phyloP scores from a whole-genome alignment of 2,113 vertebrate species.

The Prunella himalayana region DNA sequence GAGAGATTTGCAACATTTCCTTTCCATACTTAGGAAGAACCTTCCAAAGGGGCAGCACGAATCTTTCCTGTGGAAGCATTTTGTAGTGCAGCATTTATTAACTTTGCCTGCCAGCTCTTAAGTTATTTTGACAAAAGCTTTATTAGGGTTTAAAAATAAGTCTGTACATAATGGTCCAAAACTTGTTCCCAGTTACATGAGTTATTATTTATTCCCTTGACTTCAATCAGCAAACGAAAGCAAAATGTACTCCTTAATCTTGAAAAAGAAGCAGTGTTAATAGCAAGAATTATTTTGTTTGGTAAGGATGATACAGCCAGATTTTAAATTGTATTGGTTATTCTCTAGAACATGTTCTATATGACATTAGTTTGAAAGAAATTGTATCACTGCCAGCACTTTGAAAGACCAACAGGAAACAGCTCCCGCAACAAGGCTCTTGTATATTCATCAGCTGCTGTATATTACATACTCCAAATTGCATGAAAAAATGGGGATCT shows the following conservation, averaged over 20 bases:
- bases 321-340: neutral
- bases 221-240: neutral
- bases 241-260: neutral
- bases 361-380: constrained; percentile 1
- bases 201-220: neutral
- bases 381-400: neutral
- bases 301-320: neutral
- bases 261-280: neutral
- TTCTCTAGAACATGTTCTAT: neutral
- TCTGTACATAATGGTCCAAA: neutral
- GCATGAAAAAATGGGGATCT: constrained; percentile 35
- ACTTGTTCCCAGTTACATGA: neutral
- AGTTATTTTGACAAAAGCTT: constrained; percentile 11
- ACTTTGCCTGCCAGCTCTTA: neutral
- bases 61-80: neutral
- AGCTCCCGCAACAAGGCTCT: constrained; percentile 8
- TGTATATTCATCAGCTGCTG: constrained; percentile 41
- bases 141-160: neutral
- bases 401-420: constrained; percentile 31
- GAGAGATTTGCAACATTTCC: neutral
- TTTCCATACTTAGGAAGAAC: neutral
- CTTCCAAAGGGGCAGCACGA: neutral
- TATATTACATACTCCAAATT: constrained; percentile 53
- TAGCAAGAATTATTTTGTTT: constrained; percentile 7
- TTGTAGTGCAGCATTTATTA: neutral